Evolutionary conservation across 1,140 invertebrate species (phyloP).

Genomic region (Drosophila teissieri): DNA sequence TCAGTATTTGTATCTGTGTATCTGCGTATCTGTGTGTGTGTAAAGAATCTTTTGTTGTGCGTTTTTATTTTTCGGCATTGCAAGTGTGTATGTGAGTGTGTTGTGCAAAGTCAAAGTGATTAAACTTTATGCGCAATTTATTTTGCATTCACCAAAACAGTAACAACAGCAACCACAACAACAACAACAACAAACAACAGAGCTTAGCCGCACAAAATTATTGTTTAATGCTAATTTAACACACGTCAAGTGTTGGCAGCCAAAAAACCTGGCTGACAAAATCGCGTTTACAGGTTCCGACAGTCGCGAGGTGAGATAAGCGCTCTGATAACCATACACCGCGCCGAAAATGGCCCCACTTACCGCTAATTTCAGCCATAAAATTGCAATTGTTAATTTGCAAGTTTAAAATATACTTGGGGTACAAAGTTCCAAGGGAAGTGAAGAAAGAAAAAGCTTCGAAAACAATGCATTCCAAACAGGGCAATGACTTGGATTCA

Average conservation of each 20-base stretch:
- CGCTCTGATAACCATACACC: conserved; percentile 24
- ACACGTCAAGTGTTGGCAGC: conserved; percentile 27
- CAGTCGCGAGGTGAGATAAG: conserved; percentile 25
- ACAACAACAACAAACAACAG: conserved; percentile 29
- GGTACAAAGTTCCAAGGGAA: neutral
- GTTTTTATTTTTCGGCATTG: conserved; percentile 71
- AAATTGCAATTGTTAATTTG: neutral
- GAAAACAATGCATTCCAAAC: neutral
- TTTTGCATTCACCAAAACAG: conserved; percentile 73
- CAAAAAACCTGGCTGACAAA: conserved; percentile 26
- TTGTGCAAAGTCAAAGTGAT: conserved; percentile 81
- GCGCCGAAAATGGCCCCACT: neutral
- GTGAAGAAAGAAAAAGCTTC: neutral
- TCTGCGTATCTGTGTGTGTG: conserved; percentile 11
- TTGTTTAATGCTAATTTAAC: conserved; percentile 68
- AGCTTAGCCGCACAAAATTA: conserved; percentile 23
- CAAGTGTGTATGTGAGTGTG: conserved; percentile 43
- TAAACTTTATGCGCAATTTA: conserved; percentile 84
- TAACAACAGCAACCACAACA: conserved; percentile 5
- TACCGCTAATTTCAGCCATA: neutral
- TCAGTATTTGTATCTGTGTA: conserved; percentile 6
- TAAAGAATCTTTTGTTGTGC: conserved; percentile 77
- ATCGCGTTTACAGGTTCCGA: conserved; percentile 56
- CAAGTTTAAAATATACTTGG: neutral
- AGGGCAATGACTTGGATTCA: neutral